Percentiles rank a stretch among this genome's conserved stretches.
These are phyloP conservation scores for Gopherus flavomarginatus DNA, from an alignment of 2,113 vertebrate species.

Conservation along the genomic window DNA sequence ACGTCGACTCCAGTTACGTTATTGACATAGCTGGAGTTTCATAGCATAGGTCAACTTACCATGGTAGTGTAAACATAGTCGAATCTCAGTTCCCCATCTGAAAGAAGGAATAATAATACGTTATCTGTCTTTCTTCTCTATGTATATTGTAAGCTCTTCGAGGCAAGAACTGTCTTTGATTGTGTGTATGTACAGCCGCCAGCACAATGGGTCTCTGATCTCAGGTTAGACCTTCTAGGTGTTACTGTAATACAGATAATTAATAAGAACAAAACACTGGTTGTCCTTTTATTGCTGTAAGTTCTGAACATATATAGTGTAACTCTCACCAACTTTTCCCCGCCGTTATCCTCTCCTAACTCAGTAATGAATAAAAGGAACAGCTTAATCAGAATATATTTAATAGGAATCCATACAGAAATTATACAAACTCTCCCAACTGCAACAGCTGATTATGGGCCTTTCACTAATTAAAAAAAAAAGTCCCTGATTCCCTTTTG, in stretches of 20 bases:
- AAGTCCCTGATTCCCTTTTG: not conserved
- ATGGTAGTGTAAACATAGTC: not conserved
- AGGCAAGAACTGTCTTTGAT: not conserved
- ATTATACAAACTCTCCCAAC: not conserved
- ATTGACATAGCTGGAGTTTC: no score
- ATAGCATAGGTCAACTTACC: no score
- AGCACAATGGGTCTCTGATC: not conserved
- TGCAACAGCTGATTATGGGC: fast-evolving
- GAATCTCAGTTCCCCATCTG: constrained; percentile 36
- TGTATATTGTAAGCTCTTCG: not conserved
- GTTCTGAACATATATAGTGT: not conserved
- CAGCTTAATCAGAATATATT: constrained; percentile 53
- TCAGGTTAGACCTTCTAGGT: constrained; percentile 12
- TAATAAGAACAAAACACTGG: constrained; percentile 18
- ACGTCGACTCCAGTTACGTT: no score
- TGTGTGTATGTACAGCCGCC: not conserved
- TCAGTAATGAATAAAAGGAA: constrained; percentile 14
- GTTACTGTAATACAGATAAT: not conserved
- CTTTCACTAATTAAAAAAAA: not conserved
- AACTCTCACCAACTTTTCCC: constrained; percentile 59
- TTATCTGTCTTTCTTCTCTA: constrained; percentile 28
- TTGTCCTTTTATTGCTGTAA: constrained; percentile 57
- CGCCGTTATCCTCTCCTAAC: not conserved
- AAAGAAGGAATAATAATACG: not conserved
- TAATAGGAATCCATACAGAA: not conserved